Conservation (phyloP, 2,888 invertebrate genomes). For the Sesia bembeciformis region DNA sequence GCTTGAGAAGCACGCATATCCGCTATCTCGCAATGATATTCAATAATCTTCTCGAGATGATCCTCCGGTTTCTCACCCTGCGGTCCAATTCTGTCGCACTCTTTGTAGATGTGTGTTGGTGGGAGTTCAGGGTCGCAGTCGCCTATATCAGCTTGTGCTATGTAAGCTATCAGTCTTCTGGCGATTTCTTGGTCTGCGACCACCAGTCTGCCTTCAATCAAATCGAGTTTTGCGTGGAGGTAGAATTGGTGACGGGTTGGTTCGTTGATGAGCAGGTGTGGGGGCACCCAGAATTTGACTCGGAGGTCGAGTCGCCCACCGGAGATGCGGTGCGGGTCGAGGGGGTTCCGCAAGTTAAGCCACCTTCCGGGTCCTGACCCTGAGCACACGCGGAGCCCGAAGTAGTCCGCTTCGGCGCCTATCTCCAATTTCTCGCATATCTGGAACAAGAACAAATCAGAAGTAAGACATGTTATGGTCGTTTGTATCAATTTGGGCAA, state of each 20-base stretch:
- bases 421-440: slow-evolving; percentile 88
- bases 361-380: slow-evolving; percentile 83
- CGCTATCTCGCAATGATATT: slow-evolving; percentile 76
- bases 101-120: slow-evolving; percentile 76
- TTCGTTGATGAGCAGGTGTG: slow-evolving; percentile 88
- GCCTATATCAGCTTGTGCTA: slow-evolving; percentile 84
- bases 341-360: slow-evolving; percentile 89
- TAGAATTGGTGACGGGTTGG: slow-evolving; percentile 91
- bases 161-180: slow-evolving; percentile 82
- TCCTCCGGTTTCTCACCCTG: slow-evolving; percentile 77
- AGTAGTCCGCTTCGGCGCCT: slow-evolving; percentile 90
- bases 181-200: slow-evolving; percentile 81
- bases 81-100: slow-evolving; percentile 77
- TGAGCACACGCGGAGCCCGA: slow-evolving; percentile 81
- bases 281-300: slow-evolving; percentile 94
- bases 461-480: no score
- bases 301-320: slow-evolving; percentile 79
- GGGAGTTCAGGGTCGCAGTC: slow-evolving; percentile 78
- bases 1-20: slow-evolving; percentile 84
- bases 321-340: slow-evolving; percentile 82
- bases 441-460: slow-evolving; percentile 56
- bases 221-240: slow-evolving; percentile 85
- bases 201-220: slow-evolving; percentile 82
- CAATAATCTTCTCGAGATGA: slow-evolving; percentile 76
- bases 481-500: no score